Evolutionary conservation across 1,140 invertebrate species (phyloP), one percentile per base, ranked within the genome.

Genomic region (Drosophila subobscura): DNA sequence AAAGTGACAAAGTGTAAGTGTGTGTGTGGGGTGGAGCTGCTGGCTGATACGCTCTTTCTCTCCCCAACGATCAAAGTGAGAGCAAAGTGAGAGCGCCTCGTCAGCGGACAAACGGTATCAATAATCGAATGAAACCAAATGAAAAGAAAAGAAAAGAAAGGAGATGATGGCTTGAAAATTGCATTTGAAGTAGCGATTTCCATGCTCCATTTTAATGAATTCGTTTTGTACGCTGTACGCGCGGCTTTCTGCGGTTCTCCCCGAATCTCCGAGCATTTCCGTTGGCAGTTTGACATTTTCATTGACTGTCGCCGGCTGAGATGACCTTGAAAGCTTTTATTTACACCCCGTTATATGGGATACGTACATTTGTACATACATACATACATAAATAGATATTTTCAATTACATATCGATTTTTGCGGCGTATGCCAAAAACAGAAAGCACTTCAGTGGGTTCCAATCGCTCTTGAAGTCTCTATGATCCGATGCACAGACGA

Each of bases 1-100:
- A 85, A 86, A 86, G 81, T 85, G 64, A 75, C 71, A 75, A 45
- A 58, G 12, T 37, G 16, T 47, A 2, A 23, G 22, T 41, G 22
- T 41, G 29, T 50, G 63, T 41, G 74, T 61, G 53, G 61, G 42
- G 33, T 8, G 27, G 16, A 72, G 40, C 37, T 50, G 46, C 16
- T 33, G 68, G 41, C 53, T 55, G 37, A 46, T 20, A 22, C 7
- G 20, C 2, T 22, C 4, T n/a, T 47, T 16, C n/a, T 53, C 25
- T 27, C 41, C 27, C 7, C 29, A 33, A 4, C 10, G 33, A 47
- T 65, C 22, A 27, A 27, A 61, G 41, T 52, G 61, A 76, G 61
- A 53, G 55, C 54, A 46, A 66, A 76, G 76, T 59, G 72, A 79
- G 66, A 79, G 76, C 59, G 29, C 7, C 6, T 53, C 22, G 2